Base-by-base conservation (phyloP, 2,797 vertebrate species). In the Sebastolobus alascanus region DNA sequence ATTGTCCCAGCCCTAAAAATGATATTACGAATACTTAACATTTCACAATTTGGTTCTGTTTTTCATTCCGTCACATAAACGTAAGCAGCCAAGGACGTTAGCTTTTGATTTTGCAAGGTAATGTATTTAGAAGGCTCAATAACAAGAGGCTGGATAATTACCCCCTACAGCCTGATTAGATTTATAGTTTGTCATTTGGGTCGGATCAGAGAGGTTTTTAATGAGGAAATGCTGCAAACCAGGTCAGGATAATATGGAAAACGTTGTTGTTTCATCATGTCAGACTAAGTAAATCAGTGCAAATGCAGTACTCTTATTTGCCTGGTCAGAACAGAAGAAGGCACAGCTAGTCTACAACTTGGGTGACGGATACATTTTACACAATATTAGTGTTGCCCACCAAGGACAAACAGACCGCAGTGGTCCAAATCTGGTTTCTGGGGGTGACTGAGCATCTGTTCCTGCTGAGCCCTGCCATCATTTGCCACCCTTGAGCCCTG, bases 401-500 rank as follows among this genome's bases (percentile, higher is more conserved):
- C 38, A 46, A 66, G 11, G 12, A 13, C 20, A 55, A 43, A 37
- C 18, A 37, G 74, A 74, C 20, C 52, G 8, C 40, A 31, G 20
- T 46, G 40, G 2, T 74, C 31, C 46, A 37, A 75, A 68, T 55
- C 55, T 69, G 2, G 31, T 77, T 72, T 46, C 73, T 52, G 12
- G 5, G 13, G 27, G 14, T 69, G 50, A 76, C 31, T 3, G 69
- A 37, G 31, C 55, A 70, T 82, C 60, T 67, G 64, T 79, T 56
- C 69, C 50, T 52, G 43, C 59, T 14, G 14, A 82, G 33, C 56
- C 35, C 16, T 72, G 71, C 54, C 52, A 66, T 72, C 66, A 18
- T 71, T 83, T 84, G 84, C 78, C 82, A 78, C 68, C 59, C 67
- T 37, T 66, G 29, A 84, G 61, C 69, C 60, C 27, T 18, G 59